Evolutionary conservation across 2,113 vertebrate genomes (phyloP), one percentile per base, ranked within the genome.

Genomic region (Psilopsiagon aymara): DNA sequence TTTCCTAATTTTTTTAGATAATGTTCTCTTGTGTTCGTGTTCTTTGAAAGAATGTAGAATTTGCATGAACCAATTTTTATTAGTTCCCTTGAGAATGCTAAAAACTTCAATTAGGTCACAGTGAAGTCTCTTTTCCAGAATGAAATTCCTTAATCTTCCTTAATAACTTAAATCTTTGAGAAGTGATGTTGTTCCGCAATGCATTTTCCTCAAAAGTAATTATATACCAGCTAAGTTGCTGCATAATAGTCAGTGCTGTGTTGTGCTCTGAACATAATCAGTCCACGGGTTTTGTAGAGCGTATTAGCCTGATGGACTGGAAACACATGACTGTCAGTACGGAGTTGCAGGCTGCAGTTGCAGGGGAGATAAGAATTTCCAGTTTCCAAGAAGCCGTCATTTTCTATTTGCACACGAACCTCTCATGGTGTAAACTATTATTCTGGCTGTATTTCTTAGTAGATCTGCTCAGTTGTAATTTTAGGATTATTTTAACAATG

Each of bases 31-130:
- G 74, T 85, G 70, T 90, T 97, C 11, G 0, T 51, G 23, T 96
- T 92, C 95, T 96, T 97, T 97, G 93, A 97, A 97, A 97, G 84
- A 94, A 82, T 64, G 51, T 86, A 93, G 95, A 93, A 97, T 97
- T 97, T 97, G 95, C 97, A 97, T 95, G 94, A 97, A 97, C 94
- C 92, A 96, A 92, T 96, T 96, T 97, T 96, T 97, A 94, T 95
- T 96, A 96, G 94, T 95, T 97, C 95, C 94, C 97, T 60, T 70
- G 96, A 97, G 97, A 96, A 95, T 77, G 93, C 74, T 97, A 96
- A 97, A 97, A 97, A 97, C 96, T 95, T 96, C 97, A 97, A 96
- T 97, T 96, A 96, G 96, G 97, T 97, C 97, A 97, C 94, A 95
- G 95, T 35, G 92, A 94, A 97, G 97, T 97, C 95, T 97, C 95